Evolutionary conservation across 2,888 invertebrate genomes (phyloP).

Genomic region (Acronicta psi): DNA sequence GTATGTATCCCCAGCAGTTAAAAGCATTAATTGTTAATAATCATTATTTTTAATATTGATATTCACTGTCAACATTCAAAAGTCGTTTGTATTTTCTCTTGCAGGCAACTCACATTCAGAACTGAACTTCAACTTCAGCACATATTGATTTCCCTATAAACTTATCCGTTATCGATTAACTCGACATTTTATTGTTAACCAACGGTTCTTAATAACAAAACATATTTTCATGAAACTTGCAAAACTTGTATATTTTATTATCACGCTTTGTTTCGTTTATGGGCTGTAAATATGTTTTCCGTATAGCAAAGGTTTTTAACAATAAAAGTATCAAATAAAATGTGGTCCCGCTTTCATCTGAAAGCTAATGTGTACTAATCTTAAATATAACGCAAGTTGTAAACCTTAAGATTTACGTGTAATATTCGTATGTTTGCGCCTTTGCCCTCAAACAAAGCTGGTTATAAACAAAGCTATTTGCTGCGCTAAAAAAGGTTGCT

Average conservation of each 20-base stretch:
- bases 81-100: neutral
- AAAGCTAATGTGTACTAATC: neutral
- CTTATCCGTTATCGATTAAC: constrained; percentile 43
- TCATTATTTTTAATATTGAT: too few relatives aligned
- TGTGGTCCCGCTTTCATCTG: constrained; percentile 11
- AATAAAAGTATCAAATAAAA: constrained; percentile 34
- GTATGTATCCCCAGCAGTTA: too few relatives aligned
- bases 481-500: neutral
- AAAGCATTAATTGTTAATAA: too few relatives aligned
- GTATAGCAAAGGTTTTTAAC: constrained; percentile 29
- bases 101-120: neutral
- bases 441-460: neutral
- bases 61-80: too few relatives aligned
- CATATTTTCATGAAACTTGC: constrained; percentile 16
- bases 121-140: constrained; percentile 24
- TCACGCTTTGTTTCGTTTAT: constrained; percentile 45
- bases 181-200: constrained; percentile 37
- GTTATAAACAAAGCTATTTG: neutral
- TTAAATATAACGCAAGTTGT: neutral
- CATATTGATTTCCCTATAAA: constrained; percentile 40
- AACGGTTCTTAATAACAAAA: constrained; percentile 36
- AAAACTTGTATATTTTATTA: constrained; percentile 24
- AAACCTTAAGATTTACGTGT: neutral
- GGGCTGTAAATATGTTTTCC: constrained; percentile 42
- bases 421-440: neutral